Conservation (phyloP, 2,797 vertebrate species). For the Gallinago stenura region DNA sequence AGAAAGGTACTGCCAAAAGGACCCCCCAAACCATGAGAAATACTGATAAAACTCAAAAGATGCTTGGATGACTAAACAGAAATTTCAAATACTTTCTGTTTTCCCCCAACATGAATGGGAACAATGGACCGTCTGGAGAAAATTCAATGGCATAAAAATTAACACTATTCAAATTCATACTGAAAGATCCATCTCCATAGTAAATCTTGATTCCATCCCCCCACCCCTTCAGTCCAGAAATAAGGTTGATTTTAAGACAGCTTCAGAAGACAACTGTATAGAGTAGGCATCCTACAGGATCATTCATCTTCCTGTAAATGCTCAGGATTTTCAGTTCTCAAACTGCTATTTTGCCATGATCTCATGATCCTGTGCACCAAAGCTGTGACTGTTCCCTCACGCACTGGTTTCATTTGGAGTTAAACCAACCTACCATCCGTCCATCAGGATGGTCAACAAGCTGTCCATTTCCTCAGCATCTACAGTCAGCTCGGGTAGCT, state of each 20-base stretch:
- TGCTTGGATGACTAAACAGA: not conserved
- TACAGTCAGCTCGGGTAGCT: not conserved
- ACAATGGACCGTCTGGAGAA: not conserved
- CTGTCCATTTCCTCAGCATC: not conserved
- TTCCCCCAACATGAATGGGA: not conserved
- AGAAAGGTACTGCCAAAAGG: not conserved
- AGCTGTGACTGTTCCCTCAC: not conserved
- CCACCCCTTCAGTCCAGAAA: not conserved
- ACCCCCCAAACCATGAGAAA: not conserved
- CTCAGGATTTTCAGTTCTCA: not conserved
- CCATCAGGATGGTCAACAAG: not conserved
- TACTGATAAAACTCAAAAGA: not conserved
- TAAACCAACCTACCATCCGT: not conserved
- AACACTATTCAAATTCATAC: not conserved
- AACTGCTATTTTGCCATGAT: not conserved
- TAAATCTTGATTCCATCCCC: not conserved
- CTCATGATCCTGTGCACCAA: accelerated
- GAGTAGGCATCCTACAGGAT: not conserved
- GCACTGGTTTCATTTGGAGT: not conserved
- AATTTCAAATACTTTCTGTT: not conserved
- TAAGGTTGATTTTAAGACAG: not conserved
- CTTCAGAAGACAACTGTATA: not conserved
- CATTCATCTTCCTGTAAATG: not conserved
- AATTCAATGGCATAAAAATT: not conserved
- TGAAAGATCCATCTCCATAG: not conserved